Evolutionary conservation across 2,797 vertebrate genomes (phyloP).

Genomic region (Trematomus bernacchii): DNA sequence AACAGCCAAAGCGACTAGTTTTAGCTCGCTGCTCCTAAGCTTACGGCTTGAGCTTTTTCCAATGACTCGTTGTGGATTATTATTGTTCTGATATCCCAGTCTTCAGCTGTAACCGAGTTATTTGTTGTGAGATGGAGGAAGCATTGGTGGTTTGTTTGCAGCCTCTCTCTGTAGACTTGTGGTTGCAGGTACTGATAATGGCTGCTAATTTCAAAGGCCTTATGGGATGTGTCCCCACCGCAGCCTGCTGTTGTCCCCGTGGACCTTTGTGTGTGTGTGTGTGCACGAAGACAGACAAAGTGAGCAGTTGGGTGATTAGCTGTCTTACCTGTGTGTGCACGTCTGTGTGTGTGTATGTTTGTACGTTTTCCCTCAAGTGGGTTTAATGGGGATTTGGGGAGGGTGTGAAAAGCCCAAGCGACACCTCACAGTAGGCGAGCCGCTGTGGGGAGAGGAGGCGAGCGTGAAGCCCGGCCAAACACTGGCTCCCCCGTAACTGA

Average conservation of each 20-base stretch:
- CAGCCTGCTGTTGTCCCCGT: conserved; percentile 64
- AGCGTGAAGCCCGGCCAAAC: conserved; percentile 53
- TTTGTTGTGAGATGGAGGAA: conserved; percentile 36
- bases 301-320: conserved; percentile 77
- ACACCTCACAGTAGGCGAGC: conserved; percentile 57
- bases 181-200: conserved; percentile 82
- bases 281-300: conserved; percentile 69
- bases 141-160: conserved; percentile 68
- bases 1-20: conserved; percentile 16
- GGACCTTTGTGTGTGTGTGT: conserved; percentile 56
- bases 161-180: conserved; percentile 75
- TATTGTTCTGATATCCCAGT: conserved; percentile 31
- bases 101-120: conserved; percentile 20
- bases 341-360: conserved; percentile 43
- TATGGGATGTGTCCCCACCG: conserved; percentile 72
- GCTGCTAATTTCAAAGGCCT: conserved; percentile 80
- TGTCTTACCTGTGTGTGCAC: conserved; percentile 55
- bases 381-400: conserved; percentile 75
- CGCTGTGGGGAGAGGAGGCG: conserved; percentile 38
- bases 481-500: conserved; percentile 46
- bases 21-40: not conserved
- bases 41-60: conserved; percentile 18
- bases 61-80: conserved; percentile 8
- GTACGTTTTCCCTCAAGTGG: conserved; percentile 61
- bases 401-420: conserved; percentile 69